Evolutionary conservation across 2,113 vertebrate genomes (phyloP), one percentile per base, ranked within the genome.

Genomic region (Burhinus bistriatus): DNA sequence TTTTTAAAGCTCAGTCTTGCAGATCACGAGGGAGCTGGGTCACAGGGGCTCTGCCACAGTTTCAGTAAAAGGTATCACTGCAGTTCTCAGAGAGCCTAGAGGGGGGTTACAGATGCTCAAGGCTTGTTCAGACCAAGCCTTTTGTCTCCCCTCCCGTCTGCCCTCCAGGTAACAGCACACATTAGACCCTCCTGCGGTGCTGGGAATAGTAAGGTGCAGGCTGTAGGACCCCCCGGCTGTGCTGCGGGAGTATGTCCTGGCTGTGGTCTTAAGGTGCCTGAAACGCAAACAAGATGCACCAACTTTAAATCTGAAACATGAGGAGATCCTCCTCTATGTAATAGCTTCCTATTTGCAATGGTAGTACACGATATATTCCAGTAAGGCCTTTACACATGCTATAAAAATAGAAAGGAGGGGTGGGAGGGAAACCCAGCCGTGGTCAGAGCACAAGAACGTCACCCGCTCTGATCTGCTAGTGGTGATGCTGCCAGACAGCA

Each of bases 371-470:
- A 38, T 29, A 4, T 44, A 30, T 44, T 89, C 55, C 62, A 64
- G 42, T 64, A 75, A 57, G 68, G 54, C 26, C n/a, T 68, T 44
- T 26, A 75, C 8, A 13, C 36, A 27, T 26, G 42, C 49, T 75
- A 15, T 19, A 51, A 15, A 69, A 55, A 62, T 20, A 40, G 73
- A 89, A 66, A 49, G 21, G 8, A 7, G 4, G 2, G 9, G 15
- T 2, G n/a, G 15, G 61, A 15, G 21, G 7, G 25, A 40, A 45
- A 1, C 8, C 18, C 61, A 62, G 16, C 55, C 1, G 0, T n/a
- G 36, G 32, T 62, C 55, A 76, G 59, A 66, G n/a, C 26, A 29
- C 15, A 29, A 25, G 40, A 61, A 26, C 15, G 7, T 68, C 2
- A 1, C 47, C 15, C 0, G 2, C 68, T 66, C 73, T 34, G n/a